Percentiles rank a stretch among this genome's conserved stretches.
These are phyloP conservation scores for Zaprionus obscuricornis DNA, from an alignment of 2,888 invertebrate genomes.

Conservation along the genomic window DNA sequence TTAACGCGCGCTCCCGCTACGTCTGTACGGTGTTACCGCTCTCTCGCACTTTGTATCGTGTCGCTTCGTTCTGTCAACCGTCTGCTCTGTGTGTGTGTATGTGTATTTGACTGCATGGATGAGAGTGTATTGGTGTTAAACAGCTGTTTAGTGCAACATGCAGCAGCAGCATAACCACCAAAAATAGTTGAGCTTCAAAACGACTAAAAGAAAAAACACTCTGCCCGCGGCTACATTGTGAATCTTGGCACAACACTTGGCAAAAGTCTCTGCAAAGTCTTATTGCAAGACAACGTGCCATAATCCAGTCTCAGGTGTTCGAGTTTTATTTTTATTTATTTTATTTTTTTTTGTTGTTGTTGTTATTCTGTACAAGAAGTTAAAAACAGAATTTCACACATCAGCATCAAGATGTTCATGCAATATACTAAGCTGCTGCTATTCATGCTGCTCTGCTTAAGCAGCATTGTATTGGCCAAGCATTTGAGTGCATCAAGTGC, in stretches of 20 bases:
- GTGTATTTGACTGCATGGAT: slow-evolving; percentile 28
- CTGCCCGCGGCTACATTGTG: background rate
- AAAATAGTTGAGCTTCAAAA: slow-evolving; percentile 23
- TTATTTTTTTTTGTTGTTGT: too few relatives aligned
- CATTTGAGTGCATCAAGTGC: slow-evolving; percentile 41
- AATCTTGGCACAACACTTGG: too few relatives aligned
- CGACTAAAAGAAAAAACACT: slow-evolving; percentile 3
- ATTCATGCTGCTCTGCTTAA: slow-evolving; percentile 38
- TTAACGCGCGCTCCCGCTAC: too few relatives aligned
- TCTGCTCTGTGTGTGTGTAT: slow-evolving; percentile 26
- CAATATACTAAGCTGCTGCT: slow-evolving; percentile 44
- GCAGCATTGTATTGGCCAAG: slow-evolving; percentile 54
- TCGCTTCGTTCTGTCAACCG: too few relatives aligned
- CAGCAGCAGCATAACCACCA: slow-evolving; percentile 46
- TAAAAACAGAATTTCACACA: slow-evolving; percentile 37
- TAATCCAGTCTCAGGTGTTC: slow-evolving; percentile 23
- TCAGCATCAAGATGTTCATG: slow-evolving; percentile 39
- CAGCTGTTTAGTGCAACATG: slow-evolving; percentile 71
- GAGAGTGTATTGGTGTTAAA: slow-evolving; percentile 58
- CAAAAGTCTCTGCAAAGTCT: too few relatives aligned
- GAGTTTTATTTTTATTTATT: too few relatives aligned
- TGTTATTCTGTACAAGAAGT: slow-evolving; percentile 25
- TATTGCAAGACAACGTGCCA: too few relatives aligned
- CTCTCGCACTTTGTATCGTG: too few relatives aligned
- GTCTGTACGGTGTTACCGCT: too few relatives aligned